These are phyloP conservation scores for Leptinotarsa rubiginosa DNA, from an alignment of 2,888 invertebrate genomes.

Conservation along the genomic window DNA sequence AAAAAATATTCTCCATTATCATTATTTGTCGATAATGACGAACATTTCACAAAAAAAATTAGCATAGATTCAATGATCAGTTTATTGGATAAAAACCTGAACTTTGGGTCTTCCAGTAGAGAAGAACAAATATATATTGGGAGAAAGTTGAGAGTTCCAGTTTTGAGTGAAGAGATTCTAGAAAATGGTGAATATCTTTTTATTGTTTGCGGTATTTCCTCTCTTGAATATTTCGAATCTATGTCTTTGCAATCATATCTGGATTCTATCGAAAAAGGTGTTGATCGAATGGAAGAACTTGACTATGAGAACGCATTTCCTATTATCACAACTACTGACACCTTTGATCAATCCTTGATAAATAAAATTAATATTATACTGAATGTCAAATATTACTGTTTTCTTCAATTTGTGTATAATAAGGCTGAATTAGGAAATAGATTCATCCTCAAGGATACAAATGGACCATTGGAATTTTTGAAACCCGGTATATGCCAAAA, in stretches of 20 bases:
- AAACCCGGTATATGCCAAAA: not conserved
- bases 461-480: not conserved
- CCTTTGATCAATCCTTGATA: not conserved
- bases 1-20: not conserved
- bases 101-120: not conserved
- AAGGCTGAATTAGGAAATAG: not conserved
- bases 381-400: not conserved
- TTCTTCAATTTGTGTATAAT: not conserved
- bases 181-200: not conserved
- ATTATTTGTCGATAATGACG: not conserved
- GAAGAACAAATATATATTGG: slow-evolving; percentile 5
- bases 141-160: slow-evolving; percentile 8
- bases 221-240: not conserved
- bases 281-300: not conserved
- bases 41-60: not conserved
- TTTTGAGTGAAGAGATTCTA: not conserved
- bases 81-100: not conserved
- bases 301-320: not conserved
- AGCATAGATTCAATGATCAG: not conserved
- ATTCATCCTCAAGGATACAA: slow-evolving; percentile 8
- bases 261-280: not conserved
- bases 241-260: not conserved
- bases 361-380: not conserved
- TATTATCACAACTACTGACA: not conserved
- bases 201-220: not conserved